A percentile compares a stretch with the other conserved stretches of the same genome.
phyloP scores from a whole-genome alignment of 1,140 invertebrate genomes.

The Macrocentrus cingulum region DNA sequence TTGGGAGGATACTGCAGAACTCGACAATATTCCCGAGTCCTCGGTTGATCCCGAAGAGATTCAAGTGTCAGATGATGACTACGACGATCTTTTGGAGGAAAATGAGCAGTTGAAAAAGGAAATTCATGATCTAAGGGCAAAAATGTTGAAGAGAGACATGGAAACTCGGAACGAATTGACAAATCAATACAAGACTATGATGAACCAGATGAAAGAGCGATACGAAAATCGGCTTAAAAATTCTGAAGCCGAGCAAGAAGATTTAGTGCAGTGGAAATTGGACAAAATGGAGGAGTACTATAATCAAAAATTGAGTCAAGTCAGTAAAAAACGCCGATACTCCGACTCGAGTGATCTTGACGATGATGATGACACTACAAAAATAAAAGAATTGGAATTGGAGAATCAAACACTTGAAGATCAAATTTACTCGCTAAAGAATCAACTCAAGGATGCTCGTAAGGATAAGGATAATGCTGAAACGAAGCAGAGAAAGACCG shows the following conservation, averaged over 20 bases:
- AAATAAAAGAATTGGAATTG: constrained; percentile 34
- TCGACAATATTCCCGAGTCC: constrained; percentile 30
- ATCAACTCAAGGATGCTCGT: constrained; percentile 35
- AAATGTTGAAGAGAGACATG: constrained; percentile 41
- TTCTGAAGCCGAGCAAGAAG: constrained; percentile 46
- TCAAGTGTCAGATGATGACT: constrained; percentile 40
- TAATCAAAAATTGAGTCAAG: constrained; percentile 40
- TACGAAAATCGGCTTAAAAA: constrained; percentile 46
- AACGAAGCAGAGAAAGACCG: constrained; percentile 39
- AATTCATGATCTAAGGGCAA: constrained; percentile 38
- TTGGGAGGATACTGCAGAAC: constrained; percentile 43
- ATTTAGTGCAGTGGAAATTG: constrained; percentile 44
- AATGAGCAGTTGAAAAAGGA: constrained; percentile 48
- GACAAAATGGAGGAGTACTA: constrained; percentile 44
- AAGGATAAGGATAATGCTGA: constrained; percentile 36
- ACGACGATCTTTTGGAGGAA: constrained; percentile 42
- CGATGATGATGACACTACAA: constrained; percentile 16
- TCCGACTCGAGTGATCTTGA: constrained; percentile 10
- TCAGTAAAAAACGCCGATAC: constrained; percentile 34
- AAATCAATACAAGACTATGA: constrained; percentile 42
- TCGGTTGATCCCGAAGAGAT: constrained; percentile 9
- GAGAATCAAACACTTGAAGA: constrained; percentile 39
- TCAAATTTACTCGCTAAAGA: constrained; percentile 37
- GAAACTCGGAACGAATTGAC: constrained; percentile 50
- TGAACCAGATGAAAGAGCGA: constrained; percentile 41